phyloP scores from a whole-genome alignment of 2,113 vertebrate species.

The Mastomys natalensis region DNA sequence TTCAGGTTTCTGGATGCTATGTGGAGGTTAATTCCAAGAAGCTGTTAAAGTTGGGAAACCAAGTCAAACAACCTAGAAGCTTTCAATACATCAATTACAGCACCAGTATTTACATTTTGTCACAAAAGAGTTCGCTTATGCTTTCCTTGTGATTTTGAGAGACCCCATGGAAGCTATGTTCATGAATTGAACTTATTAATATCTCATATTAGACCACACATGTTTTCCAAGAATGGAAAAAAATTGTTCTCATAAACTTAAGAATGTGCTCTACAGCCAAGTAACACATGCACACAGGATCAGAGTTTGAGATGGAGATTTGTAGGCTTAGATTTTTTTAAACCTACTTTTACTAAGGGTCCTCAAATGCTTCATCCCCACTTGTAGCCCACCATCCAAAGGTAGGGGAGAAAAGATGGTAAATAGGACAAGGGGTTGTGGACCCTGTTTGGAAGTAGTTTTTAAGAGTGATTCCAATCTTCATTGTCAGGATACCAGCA shows the following conservation, averaged over 20 bases:
- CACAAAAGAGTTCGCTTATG: neutral
- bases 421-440: too few species aligned
- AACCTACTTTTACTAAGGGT: too few species aligned
- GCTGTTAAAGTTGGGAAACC: neutral
- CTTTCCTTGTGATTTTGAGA: neutral
- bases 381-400: too few species aligned
- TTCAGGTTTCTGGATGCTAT: conserved; percentile 23
- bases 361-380: too few species aligned
- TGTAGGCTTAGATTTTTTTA: too few species aligned
- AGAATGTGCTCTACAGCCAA: neutral
- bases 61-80: neutral
- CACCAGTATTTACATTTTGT: neutral
- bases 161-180: neutral
- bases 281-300: neutral
- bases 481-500: too few species aligned
- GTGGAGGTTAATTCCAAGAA: neutral
- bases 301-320: neutral
- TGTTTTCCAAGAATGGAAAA: neutral
- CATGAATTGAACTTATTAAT: conserved; percentile 8
- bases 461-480: too few species aligned
- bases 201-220: neutral
- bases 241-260: neutral
- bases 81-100: neutral
- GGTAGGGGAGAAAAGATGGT: too few species aligned
- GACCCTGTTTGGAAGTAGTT: too few species aligned